Percentiles rank a stretch among this genome's conserved stretches.
phyloP scores from a whole-genome alignment of 2,888 invertebrate genomes.

The Drosophila sordidula region DNA sequence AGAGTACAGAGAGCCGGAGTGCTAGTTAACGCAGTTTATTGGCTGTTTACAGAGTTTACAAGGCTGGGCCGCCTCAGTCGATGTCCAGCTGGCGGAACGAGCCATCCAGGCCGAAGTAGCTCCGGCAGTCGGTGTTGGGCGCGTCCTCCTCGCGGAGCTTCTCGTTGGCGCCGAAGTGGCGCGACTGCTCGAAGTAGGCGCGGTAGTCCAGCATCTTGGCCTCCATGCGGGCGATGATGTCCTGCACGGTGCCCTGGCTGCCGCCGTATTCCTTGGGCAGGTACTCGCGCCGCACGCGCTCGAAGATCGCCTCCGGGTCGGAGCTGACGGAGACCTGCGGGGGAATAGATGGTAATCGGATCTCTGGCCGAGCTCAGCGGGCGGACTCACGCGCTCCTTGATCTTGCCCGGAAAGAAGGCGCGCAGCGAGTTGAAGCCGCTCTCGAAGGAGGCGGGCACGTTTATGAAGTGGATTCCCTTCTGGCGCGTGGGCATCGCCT shows the following conservation, averaged over 20 bases:
- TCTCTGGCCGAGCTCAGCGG: fast-evolving
- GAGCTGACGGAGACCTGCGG: constrained; percentile 87
- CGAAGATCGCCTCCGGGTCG: constrained; percentile 87
- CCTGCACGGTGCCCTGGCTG: constrained; percentile 85
- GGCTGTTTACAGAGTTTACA: constrained; percentile 9
- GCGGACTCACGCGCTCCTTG: constrained; percentile 86
- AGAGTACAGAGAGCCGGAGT: too few relatives aligned
- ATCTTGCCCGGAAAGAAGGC: constrained; percentile 88
- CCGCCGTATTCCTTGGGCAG: constrained; percentile 90
- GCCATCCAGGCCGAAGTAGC: constrained; percentile 49
- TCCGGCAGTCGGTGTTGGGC: constrained; percentile 13
- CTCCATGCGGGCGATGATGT: constrained; percentile 81
- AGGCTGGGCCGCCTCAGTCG: constrained; percentile 23
- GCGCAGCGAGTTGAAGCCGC: constrained; percentile 87
- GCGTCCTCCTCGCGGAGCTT: constrained; percentile 65
- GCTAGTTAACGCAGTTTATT: constrained; percentile 22
- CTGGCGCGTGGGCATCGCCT: constrained; percentile 88
- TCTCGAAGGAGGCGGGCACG: constrained; percentile 87
- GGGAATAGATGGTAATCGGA: constrained; percentile 21
- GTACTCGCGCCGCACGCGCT: constrained; percentile 87
- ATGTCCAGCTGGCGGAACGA: constrained; percentile 50
- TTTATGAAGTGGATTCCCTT: constrained; percentile 88
- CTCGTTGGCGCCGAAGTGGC: constrained; percentile 78
- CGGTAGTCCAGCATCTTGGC: constrained; percentile 73
- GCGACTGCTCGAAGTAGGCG: constrained; percentile 80